phyloP scores from a whole-genome alignment of 2,113 vertebrate genomes.

The Odobenus rosmarus region DNA sequence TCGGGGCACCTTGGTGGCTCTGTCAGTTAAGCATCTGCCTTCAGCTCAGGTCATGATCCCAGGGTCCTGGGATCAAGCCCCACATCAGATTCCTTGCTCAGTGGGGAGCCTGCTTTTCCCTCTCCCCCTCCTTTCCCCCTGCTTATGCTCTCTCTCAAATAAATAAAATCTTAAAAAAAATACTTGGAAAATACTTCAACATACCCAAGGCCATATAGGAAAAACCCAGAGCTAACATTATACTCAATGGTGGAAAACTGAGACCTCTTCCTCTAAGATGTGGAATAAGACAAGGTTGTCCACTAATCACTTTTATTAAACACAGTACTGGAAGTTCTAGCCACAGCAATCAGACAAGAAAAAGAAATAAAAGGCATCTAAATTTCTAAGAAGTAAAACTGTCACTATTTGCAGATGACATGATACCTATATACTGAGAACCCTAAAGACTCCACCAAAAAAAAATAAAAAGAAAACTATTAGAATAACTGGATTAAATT shows the following conservation, averaged over 20 bases:
- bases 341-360: neutral
- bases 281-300: neutral
- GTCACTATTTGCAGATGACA: neutral
- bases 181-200: neutral
- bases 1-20: neutral
- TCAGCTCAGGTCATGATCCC: too few relatives aligned
- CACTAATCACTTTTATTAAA: neutral
- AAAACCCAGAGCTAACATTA: neutral
- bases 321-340: neutral
- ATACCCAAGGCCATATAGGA: neutral
- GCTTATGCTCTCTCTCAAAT: too few relatives aligned
- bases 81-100: too few relatives aligned
- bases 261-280: neutral
- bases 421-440: neutral
- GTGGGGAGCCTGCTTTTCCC: too few relatives aligned
- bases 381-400: neutral
- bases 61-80: too few relatives aligned
- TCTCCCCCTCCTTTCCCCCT: too few relatives aligned
- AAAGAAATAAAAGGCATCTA: neutral
- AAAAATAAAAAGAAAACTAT: neutral
- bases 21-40: too few relatives aligned
- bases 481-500: neutral
- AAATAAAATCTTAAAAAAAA: too few relatives aligned
- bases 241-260: neutral
- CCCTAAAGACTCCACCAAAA: neutral